phyloP scores from a whole-genome alignment of 2,797 vertebrate genomes.

The Vireo griseus region DNA sequence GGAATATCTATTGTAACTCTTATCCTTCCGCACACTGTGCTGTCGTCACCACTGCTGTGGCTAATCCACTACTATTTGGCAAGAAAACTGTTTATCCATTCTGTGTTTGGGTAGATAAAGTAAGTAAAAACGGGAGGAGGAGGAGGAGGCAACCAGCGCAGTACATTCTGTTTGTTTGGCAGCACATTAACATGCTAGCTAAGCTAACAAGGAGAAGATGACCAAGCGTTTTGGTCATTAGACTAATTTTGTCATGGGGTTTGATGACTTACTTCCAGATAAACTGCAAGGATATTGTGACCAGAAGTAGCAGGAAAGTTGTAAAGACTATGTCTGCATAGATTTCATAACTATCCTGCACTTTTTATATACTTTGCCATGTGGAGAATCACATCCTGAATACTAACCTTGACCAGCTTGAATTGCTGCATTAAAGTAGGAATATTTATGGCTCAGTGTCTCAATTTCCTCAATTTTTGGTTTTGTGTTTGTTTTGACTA shows the following conservation, averaged over 20 bases:
- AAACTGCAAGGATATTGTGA: not conserved
- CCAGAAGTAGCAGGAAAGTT: not conserved
- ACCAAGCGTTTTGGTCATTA: conserved; percentile 7
- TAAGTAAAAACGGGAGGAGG: not conserved
- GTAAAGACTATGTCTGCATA: not conserved
- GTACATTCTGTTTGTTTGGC: conserved; percentile 8
- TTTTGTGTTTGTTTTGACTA: conserved; percentile 15
- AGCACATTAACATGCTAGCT: not conserved
- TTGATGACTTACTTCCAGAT: not conserved
- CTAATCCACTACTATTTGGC: conserved; percentile 54
- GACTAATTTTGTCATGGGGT: not conserved
- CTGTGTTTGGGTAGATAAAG: not conserved
- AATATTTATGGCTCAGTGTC: not conserved
- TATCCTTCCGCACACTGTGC: not conserved
- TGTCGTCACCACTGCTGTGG: conserved; percentile 15
- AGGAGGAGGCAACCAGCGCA: not conserved
- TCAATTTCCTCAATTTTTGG: not conserved
- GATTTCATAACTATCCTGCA: not conserved
- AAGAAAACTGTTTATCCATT: conserved; percentile 20
- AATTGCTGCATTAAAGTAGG: not conserved
- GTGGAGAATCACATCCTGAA: not conserved
- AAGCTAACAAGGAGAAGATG: not conserved
- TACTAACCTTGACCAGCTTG: not conserved
- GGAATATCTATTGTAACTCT: conserved; percentile 53
- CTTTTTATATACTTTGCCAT: not conserved